Evolutionary conservation across 2,113 vertebrate genomes (phyloP).

Genomic region (Corythoichthys haematopterus): DNA sequence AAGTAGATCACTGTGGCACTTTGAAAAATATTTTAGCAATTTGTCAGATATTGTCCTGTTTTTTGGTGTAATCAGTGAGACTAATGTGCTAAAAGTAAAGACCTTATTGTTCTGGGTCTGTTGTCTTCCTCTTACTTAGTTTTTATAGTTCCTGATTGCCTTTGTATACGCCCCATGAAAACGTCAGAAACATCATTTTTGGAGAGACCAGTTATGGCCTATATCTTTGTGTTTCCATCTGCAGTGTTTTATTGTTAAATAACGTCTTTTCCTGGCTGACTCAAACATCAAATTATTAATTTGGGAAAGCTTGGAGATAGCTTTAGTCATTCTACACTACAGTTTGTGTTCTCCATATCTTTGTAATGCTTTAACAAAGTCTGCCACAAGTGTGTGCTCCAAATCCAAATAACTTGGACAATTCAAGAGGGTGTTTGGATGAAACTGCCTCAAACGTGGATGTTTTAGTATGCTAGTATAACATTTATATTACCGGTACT

Average conservation of each 20-base stretch:
- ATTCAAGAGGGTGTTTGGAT: slow-evolving; percentile 87
- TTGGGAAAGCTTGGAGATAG: slow-evolving; percentile 93
- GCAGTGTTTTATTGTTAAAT: slow-evolving; percentile 66
- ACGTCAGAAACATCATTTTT: slow-evolving; percentile 44
- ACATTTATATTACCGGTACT: not conserved
- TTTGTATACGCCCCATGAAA: slow-evolving; percentile 76
- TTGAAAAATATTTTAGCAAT: slow-evolving; percentile 30
- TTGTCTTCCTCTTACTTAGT: not conserved
- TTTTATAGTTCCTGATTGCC: slow-evolving; percentile 70
- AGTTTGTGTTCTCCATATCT: slow-evolving; percentile 77
- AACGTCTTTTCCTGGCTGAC: slow-evolving; percentile 89
- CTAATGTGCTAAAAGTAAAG: not conserved
- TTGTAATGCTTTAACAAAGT: slow-evolving; percentile 81
- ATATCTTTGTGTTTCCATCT: slow-evolving; percentile 90
- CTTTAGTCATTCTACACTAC: slow-evolving; percentile 77
- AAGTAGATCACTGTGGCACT: slow-evolving; percentile 68
- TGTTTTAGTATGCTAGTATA: slow-evolving; percentile 1
- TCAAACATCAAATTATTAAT: slow-evolving; percentile 74
- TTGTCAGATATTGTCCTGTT: slow-evolving; percentile 26
- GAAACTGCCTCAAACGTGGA: slow-evolving; percentile 63
- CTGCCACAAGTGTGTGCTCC: slow-evolving; percentile 97
- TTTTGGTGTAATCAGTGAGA: not conserved
- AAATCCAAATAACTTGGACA: slow-evolving; percentile 88
- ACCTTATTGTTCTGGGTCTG: not conserved
- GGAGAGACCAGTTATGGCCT: slow-evolving; percentile 81